These are phyloP conservation scores for Melanocharis versteri DNA, from an alignment of 2,113 vertebrate genomes.

Conservation along the genomic window DNA sequence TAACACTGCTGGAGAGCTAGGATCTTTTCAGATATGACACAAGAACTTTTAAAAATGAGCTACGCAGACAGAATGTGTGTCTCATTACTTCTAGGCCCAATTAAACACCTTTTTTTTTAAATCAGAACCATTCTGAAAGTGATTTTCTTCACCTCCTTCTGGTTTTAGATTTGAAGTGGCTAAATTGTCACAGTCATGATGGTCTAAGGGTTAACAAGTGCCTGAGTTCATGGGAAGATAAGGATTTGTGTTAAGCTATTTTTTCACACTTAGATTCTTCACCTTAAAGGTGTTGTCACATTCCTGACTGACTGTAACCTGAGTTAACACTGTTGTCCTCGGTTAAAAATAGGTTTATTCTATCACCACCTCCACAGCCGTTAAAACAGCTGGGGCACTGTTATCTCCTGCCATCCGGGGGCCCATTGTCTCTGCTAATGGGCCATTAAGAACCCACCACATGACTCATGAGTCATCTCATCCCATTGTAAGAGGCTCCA, in stretches of 20 bases:
- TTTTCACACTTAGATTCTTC: not conserved
- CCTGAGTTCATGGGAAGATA: not conserved
- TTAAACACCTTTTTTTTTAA: not conserved
- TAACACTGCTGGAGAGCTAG: not conserved
- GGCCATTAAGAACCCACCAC: no score
- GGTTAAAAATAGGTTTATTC: no score
- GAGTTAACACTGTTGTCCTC: not conserved
- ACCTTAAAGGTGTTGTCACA: not conserved
- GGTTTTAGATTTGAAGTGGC: not conserved
- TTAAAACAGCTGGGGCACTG: no score
- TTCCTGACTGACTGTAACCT: not conserved
- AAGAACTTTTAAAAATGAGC: not conserved
- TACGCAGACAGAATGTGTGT: not conserved
- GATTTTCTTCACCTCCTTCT: not conserved
- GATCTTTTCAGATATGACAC: not conserved
- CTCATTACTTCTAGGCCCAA: not conserved
- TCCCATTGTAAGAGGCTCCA: no score
- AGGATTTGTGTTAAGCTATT: rapidly evolving
- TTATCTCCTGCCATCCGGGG: no score
- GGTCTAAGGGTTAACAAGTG: not conserved
- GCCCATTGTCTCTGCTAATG: no score
- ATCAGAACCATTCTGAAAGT: not conserved
- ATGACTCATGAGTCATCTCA: no score
- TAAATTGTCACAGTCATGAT: not conserved
- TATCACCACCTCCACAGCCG: no score